Evolutionary conservation across 2,797 vertebrate genomes (phyloP), one percentile per base, ranked within the genome.

Genomic region (Phyllotis vaccarum): DNA sequence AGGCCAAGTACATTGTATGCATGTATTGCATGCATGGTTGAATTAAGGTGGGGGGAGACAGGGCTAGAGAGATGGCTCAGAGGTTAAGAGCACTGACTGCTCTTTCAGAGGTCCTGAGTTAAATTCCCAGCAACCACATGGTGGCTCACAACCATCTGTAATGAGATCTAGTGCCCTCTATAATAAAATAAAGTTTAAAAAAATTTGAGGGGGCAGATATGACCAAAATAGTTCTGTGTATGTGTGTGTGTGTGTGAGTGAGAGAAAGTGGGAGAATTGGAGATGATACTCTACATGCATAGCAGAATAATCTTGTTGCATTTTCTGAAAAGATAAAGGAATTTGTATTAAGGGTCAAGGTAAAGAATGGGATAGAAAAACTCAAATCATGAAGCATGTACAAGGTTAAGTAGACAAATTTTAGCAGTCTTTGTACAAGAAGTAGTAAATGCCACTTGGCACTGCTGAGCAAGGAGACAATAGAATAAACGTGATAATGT

Each of bases 341-440:
- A 86, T 92, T 92, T 86, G 5, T 87, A 27, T 94, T 76, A 0
- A 76, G 34, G 17, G 37, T 52, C 72, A 68, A 83, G 86, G 91
- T 22, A 40, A 95, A 75, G 58, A n/a, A 52, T 86, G 40, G 24
- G 21, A 27, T 87, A 93, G 66, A 43, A 81, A 86, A 68, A 10
- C 54, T 54, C 37, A 49, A 49, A 64, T 87, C 24, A 37, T 40
- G 24, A 83, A 92, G 58, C 9, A 60, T 24, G 82, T 95, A 22
- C 12, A 94, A 89, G 56, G 13, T 86, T 93, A 94, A 94, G 52
- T 83, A 58, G 49, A 89, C 52, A 37, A 37, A 62, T 76, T 89
- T 86, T 80, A 60, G 78, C 86, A 89, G n/a, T 40, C 37, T 91
- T 95, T 52, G 87, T 94, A 14, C 29, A 89, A 46, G 89, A 72